Base-by-base conservation (phyloP, 2,797 vertebrate species). In the Falco columbarius region DNA sequence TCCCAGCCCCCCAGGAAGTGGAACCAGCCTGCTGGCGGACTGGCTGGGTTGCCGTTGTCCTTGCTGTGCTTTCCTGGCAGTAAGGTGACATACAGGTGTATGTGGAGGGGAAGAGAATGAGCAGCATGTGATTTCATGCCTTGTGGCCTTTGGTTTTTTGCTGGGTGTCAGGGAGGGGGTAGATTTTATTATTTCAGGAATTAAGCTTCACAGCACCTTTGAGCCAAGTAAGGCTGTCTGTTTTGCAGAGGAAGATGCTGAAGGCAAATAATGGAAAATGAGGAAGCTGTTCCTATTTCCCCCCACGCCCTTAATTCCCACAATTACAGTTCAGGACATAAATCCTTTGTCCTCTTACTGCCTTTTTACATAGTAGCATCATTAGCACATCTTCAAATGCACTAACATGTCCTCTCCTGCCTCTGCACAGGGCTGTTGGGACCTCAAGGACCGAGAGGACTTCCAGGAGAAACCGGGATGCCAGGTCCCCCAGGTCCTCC, bases 361-460 rank as follows among this genome's bases (percentile, higher is more conserved):
- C 44, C 34, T 89, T 91, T 88, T 52, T 20, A 59, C 19, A 2
- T 10, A 19, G 29, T 15, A 34, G 27, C 54, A 63, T 17, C 32
- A 14, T 40, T 22, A 71, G 23, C 40, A 56, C 9, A 10, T 65
- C 68, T 72, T 75, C 51, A 87, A 70, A 71, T 23, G 22, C 29
- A 27, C 14, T 88, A 40, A 95, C 40, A 46, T 49, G 23, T 62
- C 44, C 27, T 93, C 68, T 95, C 24, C 47, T 96, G 74, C 70
- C 71, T 96, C 75, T 85, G 40, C 83, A 55, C 90, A 99, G 99
- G 99, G 59, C 97, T 98, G 52, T 7, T 97, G 86, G 98, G 98
- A 91, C 98, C 98, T 27, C 98, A 98, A 73, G 99, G 99, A 46
- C 98, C 98, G 30, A 98, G 98, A 77, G 99, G 99, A 90, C 94